Evolutionary conservation across 1,140 invertebrate genomes (phyloP), one percentile per base, ranked within the genome.

Genomic region (Diabrotica undecimpunctata): DNA sequence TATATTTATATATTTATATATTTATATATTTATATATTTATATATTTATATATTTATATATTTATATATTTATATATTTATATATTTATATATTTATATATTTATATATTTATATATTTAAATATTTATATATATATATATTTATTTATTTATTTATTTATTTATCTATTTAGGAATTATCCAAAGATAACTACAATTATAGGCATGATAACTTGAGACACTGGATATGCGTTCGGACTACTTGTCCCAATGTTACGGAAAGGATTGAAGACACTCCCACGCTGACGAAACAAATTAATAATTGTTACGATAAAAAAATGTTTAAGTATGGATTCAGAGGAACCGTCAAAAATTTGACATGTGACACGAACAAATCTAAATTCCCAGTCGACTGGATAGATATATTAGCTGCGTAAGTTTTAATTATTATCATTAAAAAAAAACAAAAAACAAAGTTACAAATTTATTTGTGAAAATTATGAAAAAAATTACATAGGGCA

Each of bases 151-250:
- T 25, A 25, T 25, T 25, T 25, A 25, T 25, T 25, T 25, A 25
- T 25, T 1, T 25, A 25, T 25, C n/a, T n/a, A n/a, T 25, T 51
- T 50, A 66, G 65, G 56, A 66, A 53, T n/a, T 63, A 5, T 53
- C 11, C 5, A 46, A 10, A n/a, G 56, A 61, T 10, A 10, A 6
- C 7, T 58, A 58, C 13, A 70, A 70, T 51, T 72, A 72, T 39
- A 61, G 62, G 10, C 69, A 70, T 51, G 69, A 69, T 38, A 11
- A 39, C 6, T 54, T 72, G 9, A 56, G 69, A 14, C 71, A 67
- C 51, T 62, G 63, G 6, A 70, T 72, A 36, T 72, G 71, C 38
- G 54, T 72, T n/a, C 62, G 66, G 37, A 12, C 46, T 7, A 63
- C 65, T 6, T 72, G 71, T 64, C 65, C 68, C 8, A 25, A 25